Evolutionary conservation across 37 sponge, comb jelly and placozoan genomes (phyloP).

Genomic region (Cliona cf. orientalis): DNA sequence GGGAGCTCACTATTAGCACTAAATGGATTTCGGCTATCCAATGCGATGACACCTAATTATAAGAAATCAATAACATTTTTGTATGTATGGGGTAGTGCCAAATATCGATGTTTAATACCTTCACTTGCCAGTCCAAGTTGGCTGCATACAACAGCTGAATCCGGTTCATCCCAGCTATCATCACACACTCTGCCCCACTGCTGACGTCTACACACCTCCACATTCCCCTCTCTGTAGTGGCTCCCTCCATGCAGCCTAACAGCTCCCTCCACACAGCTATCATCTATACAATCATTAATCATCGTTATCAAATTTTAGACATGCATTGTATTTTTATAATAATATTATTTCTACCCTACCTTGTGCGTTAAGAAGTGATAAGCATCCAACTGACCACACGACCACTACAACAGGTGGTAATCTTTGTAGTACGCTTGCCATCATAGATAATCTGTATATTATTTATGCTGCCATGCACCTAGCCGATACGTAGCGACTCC

Average conservation of each 20-base stretch:
- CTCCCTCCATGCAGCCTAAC: background rate
- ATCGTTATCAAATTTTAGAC: background rate
- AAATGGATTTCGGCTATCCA: background rate
- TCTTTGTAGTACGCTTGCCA: too few relatives aligned
- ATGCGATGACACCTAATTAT: background rate
- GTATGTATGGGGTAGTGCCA: background rate
- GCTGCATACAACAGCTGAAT: background rate
- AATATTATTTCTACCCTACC: background rate
- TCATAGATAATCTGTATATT: too few relatives aligned
- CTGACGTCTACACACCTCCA: background rate
- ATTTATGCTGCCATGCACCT: too few relatives aligned
- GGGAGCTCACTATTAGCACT: background rate
- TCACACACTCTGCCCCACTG: conserved; percentile 1
- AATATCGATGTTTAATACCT: background rate
- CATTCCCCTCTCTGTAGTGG: background rate
- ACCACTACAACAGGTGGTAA: too few relatives aligned
- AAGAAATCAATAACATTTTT: background rate
- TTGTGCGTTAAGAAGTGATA: background rate
- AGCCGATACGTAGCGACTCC: too few relatives aligned
- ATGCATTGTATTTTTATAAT: background rate
- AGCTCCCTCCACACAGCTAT: background rate
- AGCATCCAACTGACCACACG: too few relatives aligned
- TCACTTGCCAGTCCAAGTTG: background rate
- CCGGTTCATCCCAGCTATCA: background rate
- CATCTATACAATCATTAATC: background rate